Percentiles rank a stretch among this genome's conserved stretches.
These are phyloP conservation scores for Leptoclinus maculatus DNA, from an alignment of 2,797 vertebrate species.

Conservation along the genomic window DNA sequence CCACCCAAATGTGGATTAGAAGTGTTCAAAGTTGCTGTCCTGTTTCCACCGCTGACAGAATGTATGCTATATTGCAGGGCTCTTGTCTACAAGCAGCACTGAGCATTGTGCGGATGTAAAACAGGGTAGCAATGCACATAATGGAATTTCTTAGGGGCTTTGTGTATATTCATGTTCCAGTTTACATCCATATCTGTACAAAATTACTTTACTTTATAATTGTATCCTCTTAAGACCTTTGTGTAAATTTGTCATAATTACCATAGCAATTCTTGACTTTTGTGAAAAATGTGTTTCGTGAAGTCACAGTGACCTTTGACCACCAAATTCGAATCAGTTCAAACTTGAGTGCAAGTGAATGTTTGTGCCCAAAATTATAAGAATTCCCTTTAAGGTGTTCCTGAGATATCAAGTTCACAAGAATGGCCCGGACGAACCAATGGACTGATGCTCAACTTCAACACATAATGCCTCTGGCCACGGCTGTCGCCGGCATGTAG, in stretches of 20 bases:
- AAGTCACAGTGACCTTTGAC: too few relatives aligned
- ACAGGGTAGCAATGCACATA: neutral
- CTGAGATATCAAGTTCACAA: neutral
- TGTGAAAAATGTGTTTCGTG: too few relatives aligned
- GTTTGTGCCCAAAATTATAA: too few relatives aligned
- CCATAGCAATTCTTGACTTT: neutral
- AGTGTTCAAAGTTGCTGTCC: neutral
- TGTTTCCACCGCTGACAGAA: too few relatives aligned
- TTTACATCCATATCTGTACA: too few relatives aligned
- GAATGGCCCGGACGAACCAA: neutral
- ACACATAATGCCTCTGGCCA: neutral
- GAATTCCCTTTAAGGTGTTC: neutral
- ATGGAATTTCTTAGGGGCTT: too few relatives aligned
- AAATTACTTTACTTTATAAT: too few relatives aligned
- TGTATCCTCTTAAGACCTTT: neutral
- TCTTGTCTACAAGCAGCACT: too few relatives aligned
- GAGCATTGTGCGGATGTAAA: neutral
- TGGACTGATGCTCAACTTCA: neutral
- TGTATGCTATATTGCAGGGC: neutral
- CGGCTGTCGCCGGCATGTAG: neutral
- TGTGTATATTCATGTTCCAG: too few relatives aligned
- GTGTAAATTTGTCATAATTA: neutral
- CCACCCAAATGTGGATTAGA: neutral
- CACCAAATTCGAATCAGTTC: neutral
- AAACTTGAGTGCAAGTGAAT: neutral